These are phyloP conservation scores for Grapholita molesta DNA, from an alignment of 1,140 invertebrate species.

Conservation along the genomic window DNA sequence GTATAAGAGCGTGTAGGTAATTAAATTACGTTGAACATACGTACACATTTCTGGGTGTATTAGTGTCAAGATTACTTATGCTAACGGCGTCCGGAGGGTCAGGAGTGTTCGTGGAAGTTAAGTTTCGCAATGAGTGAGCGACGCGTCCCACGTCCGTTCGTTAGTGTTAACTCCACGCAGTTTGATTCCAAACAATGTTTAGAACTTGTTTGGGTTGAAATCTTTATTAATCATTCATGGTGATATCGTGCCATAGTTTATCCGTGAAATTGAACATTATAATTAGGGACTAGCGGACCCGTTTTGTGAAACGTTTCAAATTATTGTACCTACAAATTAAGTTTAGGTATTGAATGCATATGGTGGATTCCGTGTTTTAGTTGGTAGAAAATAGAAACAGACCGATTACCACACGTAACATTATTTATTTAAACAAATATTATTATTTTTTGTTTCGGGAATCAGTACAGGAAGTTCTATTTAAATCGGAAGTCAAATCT, in stretches of 20 bases:
- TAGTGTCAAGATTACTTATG: conserved; percentile 57
- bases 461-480: not conserved
- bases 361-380: not conserved
- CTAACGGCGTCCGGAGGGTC: conserved; percentile 46
- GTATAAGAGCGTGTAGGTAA: conserved; percentile 27
- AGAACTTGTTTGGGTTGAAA: not conserved
- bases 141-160: conserved; percentile 36
- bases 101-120: conserved; percentile 46
- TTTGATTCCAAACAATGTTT: conserved; percentile 15
- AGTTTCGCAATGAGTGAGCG: conserved; percentile 48
- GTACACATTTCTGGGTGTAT: conserved; percentile 32
- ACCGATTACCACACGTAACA: not conserved
- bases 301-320: too few relatives aligned
- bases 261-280: too few relatives aligned
- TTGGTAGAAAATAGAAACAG: not conserved
- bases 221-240: too few relatives aligned
- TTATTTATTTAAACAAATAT: not conserved
- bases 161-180: conserved; percentile 31
- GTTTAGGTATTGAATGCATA: too few relatives aligned
- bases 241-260: too few relatives aligned
- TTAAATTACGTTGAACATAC: conserved; percentile 34
- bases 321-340: too few relatives aligned
- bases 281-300: too few relatives aligned
- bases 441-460: not conserved
- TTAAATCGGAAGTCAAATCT: conserved; percentile 17